Conservation (phyloP, 2,888 invertebrate species). For the Polydesmus complanatus region DNA sequence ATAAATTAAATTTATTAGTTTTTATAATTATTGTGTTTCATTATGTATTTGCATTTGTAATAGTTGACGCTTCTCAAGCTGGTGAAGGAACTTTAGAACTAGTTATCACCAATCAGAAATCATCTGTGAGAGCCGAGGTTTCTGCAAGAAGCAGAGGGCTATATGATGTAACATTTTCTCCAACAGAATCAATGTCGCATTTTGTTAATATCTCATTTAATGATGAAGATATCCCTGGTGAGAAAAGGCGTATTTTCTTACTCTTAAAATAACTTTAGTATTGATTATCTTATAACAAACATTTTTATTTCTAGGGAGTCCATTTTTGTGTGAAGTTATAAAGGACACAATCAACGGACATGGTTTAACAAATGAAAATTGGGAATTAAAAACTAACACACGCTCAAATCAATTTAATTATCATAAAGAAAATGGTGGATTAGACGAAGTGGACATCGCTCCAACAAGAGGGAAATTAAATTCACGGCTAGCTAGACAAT, state of each 20-base stretch:
- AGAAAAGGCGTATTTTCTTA: not conserved
- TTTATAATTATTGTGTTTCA: not conserved
- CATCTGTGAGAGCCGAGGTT: constrained; percentile 78
- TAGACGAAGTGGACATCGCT: constrained; percentile 14
- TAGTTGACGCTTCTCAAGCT: constrained; percentile 82
- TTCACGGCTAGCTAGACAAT: constrained; percentile 1
- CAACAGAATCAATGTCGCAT: constrained; percentile 75
- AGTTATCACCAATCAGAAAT: constrained; percentile 76
- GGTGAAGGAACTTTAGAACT: constrained; percentile 85
- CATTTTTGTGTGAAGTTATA: constrained; percentile 56
- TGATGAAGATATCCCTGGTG: constrained; percentile 67
- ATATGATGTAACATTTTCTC: constrained; percentile 83
- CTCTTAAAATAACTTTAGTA: constrained; percentile 2
- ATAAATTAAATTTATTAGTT: constrained; percentile 1
- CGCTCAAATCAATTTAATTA: constrained; percentile 3
- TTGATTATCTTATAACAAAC: not conserved
- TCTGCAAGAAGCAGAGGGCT: constrained; percentile 78
- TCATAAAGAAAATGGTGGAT: constrained; percentile 5
- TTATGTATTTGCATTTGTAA: constrained; percentile 5
- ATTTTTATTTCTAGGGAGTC: constrained; percentile 49
- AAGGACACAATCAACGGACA: constrained; percentile 14
- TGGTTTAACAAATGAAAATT: constrained; percentile 3
- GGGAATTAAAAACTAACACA: constrained; percentile 12
- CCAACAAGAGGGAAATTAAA: not conserved
- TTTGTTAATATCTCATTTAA: constrained; percentile 89